These are phyloP conservation scores for Cyprinodon diabolis DNA, from an alignment of 2,797 vertebrate genomes.

Conservation along the genomic window DNA sequence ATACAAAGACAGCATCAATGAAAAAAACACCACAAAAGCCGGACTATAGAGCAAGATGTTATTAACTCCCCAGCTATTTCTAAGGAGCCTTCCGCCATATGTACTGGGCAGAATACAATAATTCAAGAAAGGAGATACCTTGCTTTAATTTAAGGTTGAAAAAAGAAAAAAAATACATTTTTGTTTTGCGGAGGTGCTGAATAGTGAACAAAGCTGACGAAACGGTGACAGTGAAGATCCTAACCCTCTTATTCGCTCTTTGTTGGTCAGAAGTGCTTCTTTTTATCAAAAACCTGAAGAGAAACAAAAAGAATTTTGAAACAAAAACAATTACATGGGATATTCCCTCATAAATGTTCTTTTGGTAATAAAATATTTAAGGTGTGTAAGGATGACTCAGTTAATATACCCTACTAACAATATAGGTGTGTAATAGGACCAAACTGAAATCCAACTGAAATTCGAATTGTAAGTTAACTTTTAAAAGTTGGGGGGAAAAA, in stretches of 20 bases:
- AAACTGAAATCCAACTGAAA: too few relatives aligned
- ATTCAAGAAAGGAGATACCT: not conserved
- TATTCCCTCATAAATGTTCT: not conserved
- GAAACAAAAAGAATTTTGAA: not conserved
- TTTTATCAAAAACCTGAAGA: not conserved
- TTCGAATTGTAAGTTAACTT: too few relatives aligned
- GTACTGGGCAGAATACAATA: not conserved
- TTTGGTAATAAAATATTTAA: not conserved
- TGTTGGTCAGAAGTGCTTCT: not conserved
- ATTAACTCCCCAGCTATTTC: not conserved
- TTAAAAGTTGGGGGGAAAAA: too few relatives aligned
- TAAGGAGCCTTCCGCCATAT: not conserved
- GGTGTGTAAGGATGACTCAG: not conserved
- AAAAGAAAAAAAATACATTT: not conserved
- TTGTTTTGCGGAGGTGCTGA: not conserved
- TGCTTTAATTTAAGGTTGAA: not conserved
- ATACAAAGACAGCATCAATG: not conserved
- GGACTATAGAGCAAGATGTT: not conserved
- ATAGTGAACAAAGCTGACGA: not conserved
- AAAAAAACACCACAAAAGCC: not conserved
- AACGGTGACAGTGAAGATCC: not conserved
- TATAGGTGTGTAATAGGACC: too few relatives aligned
- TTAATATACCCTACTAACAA: not conserved
- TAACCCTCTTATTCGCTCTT: not conserved
- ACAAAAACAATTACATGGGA: not conserved